phyloP scores from a whole-genome alignment of 2,888 invertebrate species.

The Calliphora vomitoria region DNA sequence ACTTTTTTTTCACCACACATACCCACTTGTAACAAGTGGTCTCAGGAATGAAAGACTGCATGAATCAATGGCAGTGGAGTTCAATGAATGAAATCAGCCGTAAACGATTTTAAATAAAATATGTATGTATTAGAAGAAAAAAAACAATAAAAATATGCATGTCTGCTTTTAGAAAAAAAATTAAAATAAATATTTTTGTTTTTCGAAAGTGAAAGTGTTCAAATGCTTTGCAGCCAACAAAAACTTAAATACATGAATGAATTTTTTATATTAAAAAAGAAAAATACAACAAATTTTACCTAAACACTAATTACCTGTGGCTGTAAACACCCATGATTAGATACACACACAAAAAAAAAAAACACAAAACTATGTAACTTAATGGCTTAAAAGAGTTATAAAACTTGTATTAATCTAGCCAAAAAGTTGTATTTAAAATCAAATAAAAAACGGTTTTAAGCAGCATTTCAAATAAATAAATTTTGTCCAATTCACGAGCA shows the following conservation, averaged over 20 bases:
- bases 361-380: constrained; percentile 1
- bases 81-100: constrained; percentile 57
- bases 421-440: constrained; percentile 22
- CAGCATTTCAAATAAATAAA: constrained; percentile 10
- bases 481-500: background rate
- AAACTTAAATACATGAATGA: constrained; percentile 42
- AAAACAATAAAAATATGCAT: background rate
- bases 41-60: background rate
- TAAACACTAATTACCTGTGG: constrained; percentile 39
- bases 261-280: constrained; percentile 14
- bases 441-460: background rate
- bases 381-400: constrained; percentile 7
- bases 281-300: constrained; percentile 15
- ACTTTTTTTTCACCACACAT: constrained; percentile 15
- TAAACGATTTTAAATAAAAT: constrained; percentile 30
- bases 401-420: constrained; percentile 48
- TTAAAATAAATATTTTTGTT: constrained; percentile 24
- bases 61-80: constrained; percentile 27
- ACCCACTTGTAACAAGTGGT: constrained; percentile 34
- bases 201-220: constrained; percentile 63
- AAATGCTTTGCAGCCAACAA: constrained; percentile 23
- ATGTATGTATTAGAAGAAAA: background rate
- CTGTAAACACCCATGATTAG: constrained; percentile 41
- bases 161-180: background rate
- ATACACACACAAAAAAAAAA: background rate